These are phyloP conservation scores for Staurois parvus DNA, from an alignment of 2,797 vertebrate species.

Conservation along the genomic window DNA sequence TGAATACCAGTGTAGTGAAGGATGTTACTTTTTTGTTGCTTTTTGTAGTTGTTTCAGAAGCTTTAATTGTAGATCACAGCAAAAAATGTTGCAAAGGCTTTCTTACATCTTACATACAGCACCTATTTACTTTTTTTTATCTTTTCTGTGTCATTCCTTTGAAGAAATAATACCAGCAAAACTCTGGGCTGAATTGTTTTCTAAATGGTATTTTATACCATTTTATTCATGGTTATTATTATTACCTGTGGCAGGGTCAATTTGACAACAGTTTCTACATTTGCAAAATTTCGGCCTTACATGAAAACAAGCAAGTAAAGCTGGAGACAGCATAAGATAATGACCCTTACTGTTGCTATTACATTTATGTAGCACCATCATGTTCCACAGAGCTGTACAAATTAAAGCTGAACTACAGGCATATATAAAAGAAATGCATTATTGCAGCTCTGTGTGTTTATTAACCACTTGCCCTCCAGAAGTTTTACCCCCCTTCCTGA, in stretches of 20 bases:
- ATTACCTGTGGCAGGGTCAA: background rate
- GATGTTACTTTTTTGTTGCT: background rate
- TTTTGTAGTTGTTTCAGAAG: conserved; percentile 14
- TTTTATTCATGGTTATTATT: background rate
- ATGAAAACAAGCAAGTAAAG: background rate
- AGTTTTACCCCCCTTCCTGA: too few relatives aligned
- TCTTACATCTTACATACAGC: conserved; percentile 13
- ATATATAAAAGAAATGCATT: too few relatives aligned
- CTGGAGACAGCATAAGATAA: background rate
- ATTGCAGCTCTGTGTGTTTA: too few relatives aligned
- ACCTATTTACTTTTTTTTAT: conserved; percentile 10
- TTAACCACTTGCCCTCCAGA: too few relatives aligned
- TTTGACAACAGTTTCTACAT: background rate
- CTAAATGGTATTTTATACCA: background rate
- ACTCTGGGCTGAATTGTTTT: background rate
- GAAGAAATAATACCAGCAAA: conserved; percentile 3
- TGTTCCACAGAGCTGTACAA: too few relatives aligned
- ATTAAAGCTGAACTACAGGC: too few relatives aligned
- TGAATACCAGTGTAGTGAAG: conserved; percentile 12
- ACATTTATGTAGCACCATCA: too few relatives aligned
- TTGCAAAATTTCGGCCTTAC: background rate
- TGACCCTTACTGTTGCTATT: background rate
- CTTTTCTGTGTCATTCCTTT: conserved; percentile 27
- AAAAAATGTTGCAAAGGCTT: conserved; percentile 48
- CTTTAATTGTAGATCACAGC: conserved; percentile 16